phyloP scores from a whole-genome alignment of 2,888 invertebrate genomes.

The Nephrotoma appendiculata region DNA sequence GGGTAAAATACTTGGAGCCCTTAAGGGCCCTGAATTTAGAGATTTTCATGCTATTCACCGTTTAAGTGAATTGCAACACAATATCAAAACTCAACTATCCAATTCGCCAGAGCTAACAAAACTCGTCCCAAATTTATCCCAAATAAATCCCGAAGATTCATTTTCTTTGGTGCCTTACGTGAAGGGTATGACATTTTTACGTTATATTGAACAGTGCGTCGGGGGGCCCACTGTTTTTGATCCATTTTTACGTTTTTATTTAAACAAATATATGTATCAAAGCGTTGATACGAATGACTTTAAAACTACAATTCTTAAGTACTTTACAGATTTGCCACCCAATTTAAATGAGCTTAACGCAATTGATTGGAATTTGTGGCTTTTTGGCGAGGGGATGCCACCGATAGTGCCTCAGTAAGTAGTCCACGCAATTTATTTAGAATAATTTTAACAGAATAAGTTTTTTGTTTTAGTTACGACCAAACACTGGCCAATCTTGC shows the following conservation, averaged over 20 bases:
- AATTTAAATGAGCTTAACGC: slow-evolving; percentile 34
- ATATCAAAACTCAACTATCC: slow-evolving; percentile 38
- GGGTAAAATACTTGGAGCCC: slow-evolving; percentile 62
- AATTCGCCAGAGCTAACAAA: slow-evolving; percentile 55
- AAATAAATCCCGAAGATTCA: slow-evolving; percentile 82
- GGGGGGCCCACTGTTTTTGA: slow-evolving; percentile 73
- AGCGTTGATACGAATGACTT: slow-evolving; percentile 75
- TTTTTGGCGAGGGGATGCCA: slow-evolving; percentile 75
- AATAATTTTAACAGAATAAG: not conserved
- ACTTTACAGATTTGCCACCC: slow-evolving; percentile 44
- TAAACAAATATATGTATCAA: slow-evolving; percentile 62
- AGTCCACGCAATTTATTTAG: not conserved
- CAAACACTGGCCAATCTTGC: slow-evolving; percentile 47
- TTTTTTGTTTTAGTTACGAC: slow-evolving; percentile 42
- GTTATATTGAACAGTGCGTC: slow-evolving; percentile 66
- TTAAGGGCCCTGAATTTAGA: slow-evolving; percentile 47
- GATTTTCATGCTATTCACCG: slow-evolving; percentile 73
- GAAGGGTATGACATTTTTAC: slow-evolving; percentile 79
- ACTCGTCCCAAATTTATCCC: slow-evolving; percentile 60
- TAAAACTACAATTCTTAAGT: slow-evolving; percentile 51
- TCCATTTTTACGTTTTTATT: slow-evolving; percentile 66
- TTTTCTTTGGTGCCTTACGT: slow-evolving; percentile 86
- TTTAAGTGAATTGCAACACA: slow-evolving; percentile 46
- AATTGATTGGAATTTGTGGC: slow-evolving; percentile 79
- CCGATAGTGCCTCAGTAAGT: slow-evolving; percentile 64